phyloP scores from a whole-genome alignment of 23 tunicate genomes.

The Trididemnum nubilum region DNA sequence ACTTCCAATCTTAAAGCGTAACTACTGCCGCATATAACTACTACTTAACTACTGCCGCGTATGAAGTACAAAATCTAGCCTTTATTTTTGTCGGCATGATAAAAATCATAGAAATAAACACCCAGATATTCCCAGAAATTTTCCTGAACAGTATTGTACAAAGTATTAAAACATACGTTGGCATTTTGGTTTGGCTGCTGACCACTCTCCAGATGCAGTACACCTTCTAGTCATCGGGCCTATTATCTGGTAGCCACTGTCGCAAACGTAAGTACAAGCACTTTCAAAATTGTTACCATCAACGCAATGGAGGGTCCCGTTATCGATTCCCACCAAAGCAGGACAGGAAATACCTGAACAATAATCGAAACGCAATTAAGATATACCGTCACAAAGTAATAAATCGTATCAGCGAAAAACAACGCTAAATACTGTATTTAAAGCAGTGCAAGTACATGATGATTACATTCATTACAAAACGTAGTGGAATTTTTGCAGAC shows the following conservation, averaged over 20 bases:
- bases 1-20: no score
- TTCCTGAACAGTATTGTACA: no score
- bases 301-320: slow-evolving; percentile 61
- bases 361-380: not conserved
- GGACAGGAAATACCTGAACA: slow-evolving; percentile 65
- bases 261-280: slow-evolving; percentile 69
- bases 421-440: not conserved
- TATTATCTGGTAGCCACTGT: slow-evolving; percentile 55
- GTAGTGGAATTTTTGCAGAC: no score
- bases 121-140: no score
- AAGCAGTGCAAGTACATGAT: not conserved
- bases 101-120: no score
- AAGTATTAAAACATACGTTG: slow-evolving; percentile 83
- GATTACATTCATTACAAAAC: not conserved
- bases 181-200: slow-evolving; percentile 71
- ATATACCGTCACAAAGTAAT: not conserved
- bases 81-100: no score
- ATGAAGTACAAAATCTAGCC: no score
- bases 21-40: no score
- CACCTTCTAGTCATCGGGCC: slow-evolving; percentile 74
- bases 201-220: slow-evolving; percentile 81
- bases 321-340: slow-evolving; percentile 19
- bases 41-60: no score
- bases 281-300: slow-evolving; percentile 51
- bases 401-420: no score